Evolutionary conservation across 2,113 vertebrate species (phyloP), one percentile per base, ranked within the genome.

Genomic region (Mystacornis crossleyi): DNA sequence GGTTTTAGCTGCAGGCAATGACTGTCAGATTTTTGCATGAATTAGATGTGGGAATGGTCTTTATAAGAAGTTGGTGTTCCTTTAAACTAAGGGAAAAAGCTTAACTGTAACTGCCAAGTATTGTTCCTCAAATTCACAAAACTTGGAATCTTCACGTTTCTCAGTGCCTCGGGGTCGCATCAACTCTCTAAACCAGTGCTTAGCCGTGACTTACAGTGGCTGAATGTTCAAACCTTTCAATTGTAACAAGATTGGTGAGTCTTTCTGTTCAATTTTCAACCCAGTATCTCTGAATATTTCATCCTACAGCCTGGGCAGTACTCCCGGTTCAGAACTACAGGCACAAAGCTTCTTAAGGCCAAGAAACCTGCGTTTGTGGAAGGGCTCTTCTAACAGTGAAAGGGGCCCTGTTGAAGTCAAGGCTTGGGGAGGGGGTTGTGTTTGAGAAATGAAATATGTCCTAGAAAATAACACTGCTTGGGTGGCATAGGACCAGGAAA

Each of bases 341-440:
- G 48, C 33, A 74, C 15, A n/a, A 29, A 31, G 28, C 21, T 18
- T 28, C 29, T 60, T 25, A 78, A 65, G 45, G 55, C 45, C 50
- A 18, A 23, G 34, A 36, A 21, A 55, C 23, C 18, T 19, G 34
- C 25, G 34, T 18, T 28, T n/a, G 24, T 11, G 18, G 31, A 47
- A 51, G 54, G 48, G 48, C n/a, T 75, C 36, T 40, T 55, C 18
- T 29, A 48, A 14, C 2, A 2, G 26, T 33, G 36, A 25, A 25
- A 7, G 40, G 14, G 18, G 40, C 58, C 29, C 34, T 42, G n/a
- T 11, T 36, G 1, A 38, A 57, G 31, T 34, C 42, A 50, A 38
- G 18, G 36, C 4, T 16, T 10, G 11, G 4, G 3, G 3, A 4
- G 23, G 13, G 2, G 1, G 16, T 28, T 33, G 12, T n/a, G 17